Evolutionary conservation across 2,888 invertebrate species (phyloP).

Genomic region (Conchocele bisecta): DNA sequence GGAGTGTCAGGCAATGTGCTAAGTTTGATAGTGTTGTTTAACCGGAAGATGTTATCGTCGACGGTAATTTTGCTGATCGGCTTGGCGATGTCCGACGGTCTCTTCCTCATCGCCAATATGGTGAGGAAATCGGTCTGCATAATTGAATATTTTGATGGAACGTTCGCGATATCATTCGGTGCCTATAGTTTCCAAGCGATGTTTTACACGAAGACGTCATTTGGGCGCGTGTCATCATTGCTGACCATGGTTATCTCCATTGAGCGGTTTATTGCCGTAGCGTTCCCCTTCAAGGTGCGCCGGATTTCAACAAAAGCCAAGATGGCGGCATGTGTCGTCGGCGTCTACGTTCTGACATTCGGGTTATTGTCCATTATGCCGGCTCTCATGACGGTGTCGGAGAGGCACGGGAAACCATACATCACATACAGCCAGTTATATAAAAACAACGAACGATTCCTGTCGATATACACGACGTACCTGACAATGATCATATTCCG

Average conservation of each 20-base stretch:
- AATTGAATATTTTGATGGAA: conserved; percentile 25
- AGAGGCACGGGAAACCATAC: conserved; percentile 1
- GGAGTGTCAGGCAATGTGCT: conserved; percentile 40
- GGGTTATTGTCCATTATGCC: conserved; percentile 9
- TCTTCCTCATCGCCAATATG: conserved; percentile 31
- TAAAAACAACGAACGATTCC: conserved; percentile 11
- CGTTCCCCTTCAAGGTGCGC: conserved; percentile 41
- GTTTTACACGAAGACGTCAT: conserved; percentile 30
- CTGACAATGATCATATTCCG: conserved; percentile 25
- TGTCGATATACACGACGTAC: conserved; percentile 23
- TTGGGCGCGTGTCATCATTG: conserved; percentile 28
- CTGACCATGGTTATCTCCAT: conserved; percentile 35
- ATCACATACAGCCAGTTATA: conserved; percentile 28
- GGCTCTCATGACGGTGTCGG: conserved; percentile 4
- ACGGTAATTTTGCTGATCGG: conserved; percentile 30
- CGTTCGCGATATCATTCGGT: conserved; percentile 12
- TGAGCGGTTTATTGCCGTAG: conserved; percentile 42
- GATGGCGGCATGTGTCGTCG: conserved; percentile 13
- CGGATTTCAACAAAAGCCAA: conserved; percentile 5
- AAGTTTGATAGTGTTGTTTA: conserved; percentile 30
- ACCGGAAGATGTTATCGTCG: conserved; percentile 2
- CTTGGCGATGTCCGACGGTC: conserved; percentile 33
- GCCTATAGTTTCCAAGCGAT: conserved; percentile 19
- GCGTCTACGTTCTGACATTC: conserved; percentile 25
- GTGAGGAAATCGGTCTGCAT: conserved; percentile 27